These are phyloP conservation scores for Lobophora halterata DNA, from an alignment of 2,888 invertebrate species.

Conservation along the genomic window DNA sequence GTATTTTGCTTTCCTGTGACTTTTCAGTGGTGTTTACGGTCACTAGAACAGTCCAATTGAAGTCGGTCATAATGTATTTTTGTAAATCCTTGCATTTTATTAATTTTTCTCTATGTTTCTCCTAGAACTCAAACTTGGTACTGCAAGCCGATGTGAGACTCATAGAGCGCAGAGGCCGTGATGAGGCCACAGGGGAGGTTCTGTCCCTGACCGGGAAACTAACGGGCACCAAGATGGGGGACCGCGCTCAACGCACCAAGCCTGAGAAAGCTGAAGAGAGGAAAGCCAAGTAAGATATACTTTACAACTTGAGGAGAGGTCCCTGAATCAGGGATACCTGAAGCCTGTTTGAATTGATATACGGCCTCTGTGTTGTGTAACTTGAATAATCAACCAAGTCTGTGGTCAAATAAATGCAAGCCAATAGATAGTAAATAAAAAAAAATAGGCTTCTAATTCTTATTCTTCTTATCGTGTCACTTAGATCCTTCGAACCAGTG, in stretches of 20 bases:
- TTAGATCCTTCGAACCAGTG: too few relatives aligned
- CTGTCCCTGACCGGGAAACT: slow-evolving; percentile 96
- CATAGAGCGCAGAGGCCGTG: slow-evolving; percentile 96
- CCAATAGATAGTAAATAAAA: too few relatives aligned
- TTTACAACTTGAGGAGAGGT: background rate
- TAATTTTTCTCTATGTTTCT: slow-evolving; percentile 12
- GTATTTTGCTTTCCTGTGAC: too few relatives aligned
- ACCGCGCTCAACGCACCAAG: slow-evolving; percentile 94
- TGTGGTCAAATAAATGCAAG: too few relatives aligned
- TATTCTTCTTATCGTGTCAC: too few relatives aligned
- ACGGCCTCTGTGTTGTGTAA: too few relatives aligned
- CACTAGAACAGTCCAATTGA: too few relatives aligned
- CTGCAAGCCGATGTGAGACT: slow-evolving; percentile 99
- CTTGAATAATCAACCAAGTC: too few relatives aligned
- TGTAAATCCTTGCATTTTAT: background rate
- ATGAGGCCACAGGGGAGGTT: slow-evolving; percentile 99
- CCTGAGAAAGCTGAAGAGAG: slow-evolving; percentile 97
- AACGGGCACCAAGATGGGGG: slow-evolving; percentile 96
- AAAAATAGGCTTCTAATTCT: too few relatives aligned
- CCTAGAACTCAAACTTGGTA: slow-evolving; percentile 99
- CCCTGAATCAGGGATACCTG: background rate
- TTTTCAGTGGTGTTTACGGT: too few relatives aligned
- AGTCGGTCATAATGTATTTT: background rate
- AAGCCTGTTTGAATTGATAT: too few relatives aligned
- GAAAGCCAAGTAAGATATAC: slow-evolving; percentile 89